phyloP scores from a whole-genome alignment of 1,140 invertebrate genomes.

The Drosophila subpulchrella region DNA sequence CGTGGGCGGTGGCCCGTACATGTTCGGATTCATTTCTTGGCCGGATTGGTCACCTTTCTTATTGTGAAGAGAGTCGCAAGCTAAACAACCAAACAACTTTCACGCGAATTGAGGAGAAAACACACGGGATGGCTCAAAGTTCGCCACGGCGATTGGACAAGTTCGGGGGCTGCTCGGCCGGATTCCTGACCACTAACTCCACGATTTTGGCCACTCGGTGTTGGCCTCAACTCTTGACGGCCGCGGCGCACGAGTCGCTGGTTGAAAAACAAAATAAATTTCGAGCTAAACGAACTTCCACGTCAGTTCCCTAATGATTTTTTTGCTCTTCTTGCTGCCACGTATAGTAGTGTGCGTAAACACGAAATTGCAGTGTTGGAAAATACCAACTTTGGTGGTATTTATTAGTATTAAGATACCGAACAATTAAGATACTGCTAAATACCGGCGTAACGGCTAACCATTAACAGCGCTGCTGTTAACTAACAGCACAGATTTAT shows the following conservation, averaged over 20 bases:
- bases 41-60: conserved; percentile 14
- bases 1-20: conserved; percentile 71
- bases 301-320: conserved; percentile 81
- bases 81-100: conserved; percentile 62
- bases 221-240: conserved; percentile 23
- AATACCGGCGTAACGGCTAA: background rate
- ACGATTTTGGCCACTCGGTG: conserved; percentile 20
- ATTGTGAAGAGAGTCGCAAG: background rate
- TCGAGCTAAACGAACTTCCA: conserved; percentile 77
- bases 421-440: too few relatives aligned
- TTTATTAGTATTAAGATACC: too few relatives aligned
- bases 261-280: conserved; percentile 60
- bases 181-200: conserved; percentile 36
- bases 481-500: conserved; percentile 5
- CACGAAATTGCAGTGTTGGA: too few relatives aligned
- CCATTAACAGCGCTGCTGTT: background rate
- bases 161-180: conserved; percentile 25
- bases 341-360: conserved; percentile 30
- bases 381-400: too few relatives aligned
- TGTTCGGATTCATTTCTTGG: conserved; percentile 67
- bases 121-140: conserved; percentile 68
- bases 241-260: conserved; percentile 38
- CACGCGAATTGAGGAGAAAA: conserved; percentile 42
- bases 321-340: conserved; percentile 70
- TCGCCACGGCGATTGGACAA: conserved; percentile 38